A percentile compares a stretch with the other conserved stretches of the same genome.
Conservation (phyloP, 2,797 vertebrate genomes). For the Malacoraja senta region DNA sequence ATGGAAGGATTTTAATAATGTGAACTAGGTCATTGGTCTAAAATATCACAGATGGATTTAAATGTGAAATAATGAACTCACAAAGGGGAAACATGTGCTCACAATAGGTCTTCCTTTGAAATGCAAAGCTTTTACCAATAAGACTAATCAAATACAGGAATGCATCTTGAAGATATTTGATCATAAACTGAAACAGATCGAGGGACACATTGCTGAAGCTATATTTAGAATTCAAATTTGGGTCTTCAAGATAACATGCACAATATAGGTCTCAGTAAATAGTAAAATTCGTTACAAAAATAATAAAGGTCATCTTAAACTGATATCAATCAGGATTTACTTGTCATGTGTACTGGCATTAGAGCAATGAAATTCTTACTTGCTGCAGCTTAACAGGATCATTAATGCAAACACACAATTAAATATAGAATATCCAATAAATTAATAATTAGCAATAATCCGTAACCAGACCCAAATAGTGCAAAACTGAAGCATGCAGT, state of each 20-base stretch:
- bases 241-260: not conserved
- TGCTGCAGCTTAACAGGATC: no score
- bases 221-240: not conserved
- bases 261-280: not conserved
- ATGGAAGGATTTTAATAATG: not conserved
- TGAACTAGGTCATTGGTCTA: not conserved
- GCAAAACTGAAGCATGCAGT: no score
- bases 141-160: not conserved
- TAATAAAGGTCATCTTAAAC: not conserved
- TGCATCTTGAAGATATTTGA: conserved; percentile 14
- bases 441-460: no score
- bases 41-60: not conserved
- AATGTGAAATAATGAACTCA: not conserved
- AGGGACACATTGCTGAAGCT: not conserved
- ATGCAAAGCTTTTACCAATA: not conserved
- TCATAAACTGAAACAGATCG: not conserved
- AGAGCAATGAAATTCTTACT: no score
- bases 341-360: no score
- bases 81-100: conserved; percentile 2
- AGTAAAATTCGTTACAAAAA: not conserved
- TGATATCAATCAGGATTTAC: not conserved
- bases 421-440: no score
- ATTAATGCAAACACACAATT: no score
- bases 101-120: not conserved
- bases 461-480: no score